Evolutionary conservation across 2,888 invertebrate genomes (phyloP), one percentile per base, ranked within the genome.

Genomic region (Nowickia ferox): DNA sequence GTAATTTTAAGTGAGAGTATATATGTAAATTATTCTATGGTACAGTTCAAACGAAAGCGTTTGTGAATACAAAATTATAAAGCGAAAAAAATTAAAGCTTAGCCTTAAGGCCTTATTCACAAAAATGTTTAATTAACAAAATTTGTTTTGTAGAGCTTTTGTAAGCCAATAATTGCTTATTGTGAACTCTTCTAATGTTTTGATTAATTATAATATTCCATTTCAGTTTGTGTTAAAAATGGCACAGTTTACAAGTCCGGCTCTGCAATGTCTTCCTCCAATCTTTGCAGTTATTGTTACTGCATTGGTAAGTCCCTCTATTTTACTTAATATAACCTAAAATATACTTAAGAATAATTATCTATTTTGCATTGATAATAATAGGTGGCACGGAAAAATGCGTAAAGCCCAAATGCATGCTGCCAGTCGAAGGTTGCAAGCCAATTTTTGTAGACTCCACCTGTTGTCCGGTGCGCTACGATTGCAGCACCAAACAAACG

Each of bases 231-330:
- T 69, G 90, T 92, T 0, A 90, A 92, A 77, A 92, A 92, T 90
- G 90, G 92, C 89, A 90, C 93, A 48, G 91, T 92, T 15, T 90
- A 93, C 90, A 89, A 93, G 89, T 90, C 91, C 57, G 90, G 92
- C 40, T 97, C 97, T 8, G 97, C 97, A 9, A 96, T 97, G 96
- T 94, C 95, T 88, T 95, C 96, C 6, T 95, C 95, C 19, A 94
- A 95, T 84, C 94, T 96, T n/a, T 97, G 97, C 93, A 96, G 97
- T 92, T 96, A 96, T 92, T 97, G 97, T 93, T 97, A 96, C 93
- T 97, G 97, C 91, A 95, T 96, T 88, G 92, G 92, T 92, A 87
- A 89, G 89, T 88, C 10, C 17, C 8, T 13, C 1, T 15, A n/a
- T 22, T 42, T 13, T 48, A 10, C 4, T 15, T 38, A 57, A 15